Conservation (phyloP, 2,888 invertebrate species). For the Prenolepis imparis region DNA sequence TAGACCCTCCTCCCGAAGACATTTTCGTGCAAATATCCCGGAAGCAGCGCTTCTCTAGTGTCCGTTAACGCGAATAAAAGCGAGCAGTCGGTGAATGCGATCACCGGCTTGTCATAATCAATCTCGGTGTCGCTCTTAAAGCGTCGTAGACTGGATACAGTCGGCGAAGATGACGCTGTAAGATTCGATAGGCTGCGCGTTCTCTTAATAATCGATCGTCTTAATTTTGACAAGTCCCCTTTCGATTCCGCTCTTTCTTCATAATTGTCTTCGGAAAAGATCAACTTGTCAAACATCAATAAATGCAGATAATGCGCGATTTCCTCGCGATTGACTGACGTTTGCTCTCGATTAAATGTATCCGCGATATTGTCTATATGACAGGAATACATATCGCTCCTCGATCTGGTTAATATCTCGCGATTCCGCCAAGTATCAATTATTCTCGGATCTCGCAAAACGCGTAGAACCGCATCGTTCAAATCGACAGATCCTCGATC, state of each 20-base stretch:
- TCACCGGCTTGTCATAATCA: slow-evolving; percentile 45
- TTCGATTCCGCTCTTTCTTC: not conserved
- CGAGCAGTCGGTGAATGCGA: slow-evolving; percentile 61
- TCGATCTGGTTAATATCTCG: slow-evolving; percentile 12
- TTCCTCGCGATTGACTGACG: slow-evolving; percentile 46
- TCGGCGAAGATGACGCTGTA: not conserved
- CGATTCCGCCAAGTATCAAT: slow-evolving; percentile 53
- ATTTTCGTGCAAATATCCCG: slow-evolving; percentile 67
- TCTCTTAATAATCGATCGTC: not conserved
- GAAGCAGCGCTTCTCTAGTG: slow-evolving; percentile 66
- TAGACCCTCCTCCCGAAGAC: slow-evolving; percentile 36
- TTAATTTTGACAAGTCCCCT: slow-evolving; percentile 2
- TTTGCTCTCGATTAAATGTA: slow-evolving; percentile 17
- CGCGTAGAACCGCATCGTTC: slow-evolving; percentile 43
- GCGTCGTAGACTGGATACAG: not conserved
- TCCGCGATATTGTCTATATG: slow-evolving; percentile 53
- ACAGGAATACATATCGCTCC: slow-evolving; percentile 37
- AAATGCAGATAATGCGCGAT: slow-evolving; percentile 62
- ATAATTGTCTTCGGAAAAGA: slow-evolving; percentile 27
- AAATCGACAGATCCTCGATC: slow-evolving; percentile 7
- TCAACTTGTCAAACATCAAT: slow-evolving; percentile 64
- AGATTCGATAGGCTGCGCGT: slow-evolving; percentile 2
- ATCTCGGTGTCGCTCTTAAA: slow-evolving; percentile 62
- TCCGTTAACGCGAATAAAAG: slow-evolving; percentile 74
- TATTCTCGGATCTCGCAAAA: slow-evolving; percentile 66